Conservation (phyloP, 2,113 vertebrate genomes). For the Hemiscyllium ocellatum region DNA sequence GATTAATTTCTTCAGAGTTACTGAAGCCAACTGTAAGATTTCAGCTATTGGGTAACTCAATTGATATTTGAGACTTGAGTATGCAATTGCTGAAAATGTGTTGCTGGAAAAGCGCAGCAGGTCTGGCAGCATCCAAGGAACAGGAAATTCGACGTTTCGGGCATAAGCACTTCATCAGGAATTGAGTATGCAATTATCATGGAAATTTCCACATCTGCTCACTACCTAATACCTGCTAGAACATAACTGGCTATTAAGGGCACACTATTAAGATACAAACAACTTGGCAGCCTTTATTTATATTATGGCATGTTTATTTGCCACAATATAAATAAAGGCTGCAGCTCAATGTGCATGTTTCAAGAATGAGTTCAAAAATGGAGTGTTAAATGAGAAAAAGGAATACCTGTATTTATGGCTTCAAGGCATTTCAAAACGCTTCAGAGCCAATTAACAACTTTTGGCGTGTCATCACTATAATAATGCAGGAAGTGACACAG, state of each 20-base stretch:
- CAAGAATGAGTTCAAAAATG: not conserved
- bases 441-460: not conserved
- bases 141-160: no score
- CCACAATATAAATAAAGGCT: not conserved
- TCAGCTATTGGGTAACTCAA: not conserved
- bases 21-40: not conserved
- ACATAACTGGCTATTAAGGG: not conserved
- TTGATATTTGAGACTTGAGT: not conserved
- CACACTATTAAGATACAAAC: no score
- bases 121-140: no score
- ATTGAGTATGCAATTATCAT: not conserved
- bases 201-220: no score
- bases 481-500: not conserved
- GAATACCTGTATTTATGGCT: no score
- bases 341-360: not conserved
- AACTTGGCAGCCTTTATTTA: no score
- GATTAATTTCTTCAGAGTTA: not conserved
- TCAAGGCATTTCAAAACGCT: not conserved
- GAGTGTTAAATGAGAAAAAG: not conserved
- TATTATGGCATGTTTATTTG: no score
- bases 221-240: not conserved
- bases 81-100: no score
- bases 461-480: not conserved
- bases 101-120: no score
- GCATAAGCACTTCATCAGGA: no score